phyloP scores from a whole-genome alignment of 2,797 vertebrate genomes.

The Hippoglossus hippoglossus region DNA sequence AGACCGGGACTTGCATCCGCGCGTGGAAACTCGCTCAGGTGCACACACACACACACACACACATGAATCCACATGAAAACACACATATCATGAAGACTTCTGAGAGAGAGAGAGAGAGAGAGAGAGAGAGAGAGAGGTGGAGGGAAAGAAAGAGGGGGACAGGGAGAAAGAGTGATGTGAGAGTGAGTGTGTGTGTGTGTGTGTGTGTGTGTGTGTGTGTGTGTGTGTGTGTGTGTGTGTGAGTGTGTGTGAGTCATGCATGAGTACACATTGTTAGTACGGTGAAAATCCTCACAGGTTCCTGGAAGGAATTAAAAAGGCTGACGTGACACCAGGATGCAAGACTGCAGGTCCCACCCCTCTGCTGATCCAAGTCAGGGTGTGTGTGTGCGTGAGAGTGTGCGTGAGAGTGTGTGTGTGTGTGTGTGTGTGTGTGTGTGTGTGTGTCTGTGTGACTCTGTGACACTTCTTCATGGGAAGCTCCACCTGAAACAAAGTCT shows the following conservation, averaged over 20 bases:
- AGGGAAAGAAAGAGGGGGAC: background rate
- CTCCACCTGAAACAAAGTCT: constrained; percentile 22
- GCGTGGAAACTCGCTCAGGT: background rate
- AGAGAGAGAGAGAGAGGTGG: background rate
- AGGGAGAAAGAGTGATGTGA: constrained; percentile 20
- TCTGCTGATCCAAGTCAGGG: constrained; percentile 41
- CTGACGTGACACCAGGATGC: constrained; percentile 85
- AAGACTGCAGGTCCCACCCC: constrained; percentile 70
- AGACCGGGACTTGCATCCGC: constrained; percentile 9
- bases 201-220: constrained; percentile 55
- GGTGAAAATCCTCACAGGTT: constrained; percentile 83
- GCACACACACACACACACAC: constrained; percentile 1
- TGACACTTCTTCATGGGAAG: constrained; percentile 6
- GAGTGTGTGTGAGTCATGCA: constrained; percentile 77
- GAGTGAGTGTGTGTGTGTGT: constrained; percentile 5
- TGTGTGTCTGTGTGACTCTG: constrained; percentile 27
- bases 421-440: constrained; percentile 23
- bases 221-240: constrained; percentile 7
- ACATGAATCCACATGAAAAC: background rate
- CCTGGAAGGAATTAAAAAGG: constrained; percentile 81
- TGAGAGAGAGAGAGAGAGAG: background rate
- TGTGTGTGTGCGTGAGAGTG: constrained; percentile 31
- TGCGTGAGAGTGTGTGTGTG: constrained; percentile 21
- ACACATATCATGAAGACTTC: constrained; percentile 4
- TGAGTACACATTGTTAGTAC: constrained; percentile 81